Evolutionary conservation across 1,140 invertebrate species (phyloP).

Genomic region (Nixonia krombeini): DNA sequence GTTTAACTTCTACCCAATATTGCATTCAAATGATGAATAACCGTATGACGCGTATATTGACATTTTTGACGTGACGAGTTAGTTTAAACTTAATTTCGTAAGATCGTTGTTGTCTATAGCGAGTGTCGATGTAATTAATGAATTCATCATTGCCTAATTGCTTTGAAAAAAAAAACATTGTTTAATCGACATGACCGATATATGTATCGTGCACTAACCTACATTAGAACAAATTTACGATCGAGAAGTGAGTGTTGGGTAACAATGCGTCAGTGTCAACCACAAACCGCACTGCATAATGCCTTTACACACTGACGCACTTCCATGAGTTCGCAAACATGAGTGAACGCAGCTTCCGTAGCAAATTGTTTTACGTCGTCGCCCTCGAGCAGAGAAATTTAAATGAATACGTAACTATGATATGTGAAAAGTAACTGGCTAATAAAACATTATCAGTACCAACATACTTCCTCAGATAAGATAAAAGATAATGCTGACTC

Average conservation of each 20-base stretch:
- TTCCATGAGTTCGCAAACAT: too few species aligned
- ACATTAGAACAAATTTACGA: too few species aligned
- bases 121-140: background rate
- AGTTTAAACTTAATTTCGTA: constrained; percentile 54
- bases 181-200: background rate
- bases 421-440: too few species aligned
- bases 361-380: too few species aligned
- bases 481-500: too few species aligned
- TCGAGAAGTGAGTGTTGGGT: background rate
- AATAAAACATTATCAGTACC: too few species aligned
- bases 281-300: too few species aligned
- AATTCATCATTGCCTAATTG: background rate
- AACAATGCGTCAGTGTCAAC: background rate
- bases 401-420: too few species aligned
- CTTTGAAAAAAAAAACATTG: background rate
- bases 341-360: too few species aligned
- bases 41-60: constrained; percentile 38
- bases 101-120: background rate
- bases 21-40: background rate
- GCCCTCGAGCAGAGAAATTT: too few species aligned
- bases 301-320: too few species aligned
- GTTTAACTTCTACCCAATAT: background rate
- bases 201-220: background rate
- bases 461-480: too few species aligned
- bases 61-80: constrained; percentile 54